These are phyloP conservation scores for Subacronicta megacephala DNA, from an alignment of 2,888 invertebrate species.

Conservation along the genomic window DNA sequence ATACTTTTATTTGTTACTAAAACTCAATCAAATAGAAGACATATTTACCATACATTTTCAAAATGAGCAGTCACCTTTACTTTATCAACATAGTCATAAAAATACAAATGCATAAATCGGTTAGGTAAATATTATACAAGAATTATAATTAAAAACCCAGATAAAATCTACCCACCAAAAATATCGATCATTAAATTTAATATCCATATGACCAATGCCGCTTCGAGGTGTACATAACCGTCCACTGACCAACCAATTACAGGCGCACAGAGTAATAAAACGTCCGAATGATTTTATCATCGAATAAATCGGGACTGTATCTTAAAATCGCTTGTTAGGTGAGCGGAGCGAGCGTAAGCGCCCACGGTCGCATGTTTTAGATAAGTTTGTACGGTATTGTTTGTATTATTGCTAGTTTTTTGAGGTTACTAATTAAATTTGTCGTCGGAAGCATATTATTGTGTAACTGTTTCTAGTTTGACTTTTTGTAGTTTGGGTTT, in stretches of 20 bases:
- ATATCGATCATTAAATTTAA: slow-evolving; percentile 24
- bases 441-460: neutral
- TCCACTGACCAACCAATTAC: slow-evolving; percentile 67
- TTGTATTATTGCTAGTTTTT: slow-evolving; percentile 6
- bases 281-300: slow-evolving; percentile 58
- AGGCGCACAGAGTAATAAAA: slow-evolving; percentile 67
- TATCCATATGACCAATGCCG: slow-evolving; percentile 23
- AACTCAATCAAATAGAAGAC: no score
- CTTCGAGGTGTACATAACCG: slow-evolving; percentile 37
- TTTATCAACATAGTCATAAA: neutral
- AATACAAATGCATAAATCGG: neutral
- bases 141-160: slow-evolving; percentile 1
- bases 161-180: slow-evolving; percentile 22
- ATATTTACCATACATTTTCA: no score
- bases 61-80: neutral
- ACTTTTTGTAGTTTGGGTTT: no score
- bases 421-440: slow-evolving; percentile 9
- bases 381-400: slow-evolving; percentile 46
- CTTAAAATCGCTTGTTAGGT: slow-evolving; percentile 54
- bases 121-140: no score
- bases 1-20: no score
- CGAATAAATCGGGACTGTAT: slow-evolving; percentile 43
- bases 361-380: slow-evolving; percentile 37
- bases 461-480: neutral
- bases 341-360: slow-evolving; percentile 13